Evolutionary conservation across 2,113 vertebrate genomes (phyloP), one percentile per base, ranked within the genome.

Genomic region (Ivindomyrus marchei): DNA sequence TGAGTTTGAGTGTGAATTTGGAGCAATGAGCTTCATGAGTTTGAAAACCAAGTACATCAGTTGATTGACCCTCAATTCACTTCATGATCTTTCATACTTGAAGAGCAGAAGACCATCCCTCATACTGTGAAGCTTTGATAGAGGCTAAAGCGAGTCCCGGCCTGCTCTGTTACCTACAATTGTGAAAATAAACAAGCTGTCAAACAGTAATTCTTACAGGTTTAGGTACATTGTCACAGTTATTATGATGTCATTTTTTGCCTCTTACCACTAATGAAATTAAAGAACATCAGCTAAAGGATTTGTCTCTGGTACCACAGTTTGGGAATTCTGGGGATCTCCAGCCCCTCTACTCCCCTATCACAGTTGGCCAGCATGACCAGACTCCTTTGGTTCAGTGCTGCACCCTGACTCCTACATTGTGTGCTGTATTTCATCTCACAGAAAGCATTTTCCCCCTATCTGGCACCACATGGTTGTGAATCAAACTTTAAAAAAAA

Each of bases 321-420:
- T 50, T 19, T 80, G 70, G 31, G 66, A 62, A 74, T 74, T 74
- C 47, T 85, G 42, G 50, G 17, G 24, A 49, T 42, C 58, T 85
- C 47, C 56, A 85, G 24, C n/a, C 36, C 56, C 46, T 50, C 49
- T 13, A 9, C 19, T 66, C 19, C 50, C 47, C 47, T 84, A 15
- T 66, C 46, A 21, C 53, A 87, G 42, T 46, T 17, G 17, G 84
- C 84, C 58, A 74, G 66, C 62, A 90, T 88, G 89, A 77, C 27
- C 85, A 88, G 89, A 49, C 11, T 49, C 39, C 50, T 85, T n/a
- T 66, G 83, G 47, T 31, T 56, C 89, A 8, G 36, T 91, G 87
- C 91, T 91, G 92, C 92, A 93, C 93, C 92, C 92, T 93, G 92
- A 91, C 92, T 95, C 93, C 93, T 90, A 91, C 92, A 92, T 90